A percentile compares a stretch with the other conserved stretches of the same genome.
Conservation (phyloP, 2,797 vertebrate species). For the Uromys caudimaculatus region DNA sequence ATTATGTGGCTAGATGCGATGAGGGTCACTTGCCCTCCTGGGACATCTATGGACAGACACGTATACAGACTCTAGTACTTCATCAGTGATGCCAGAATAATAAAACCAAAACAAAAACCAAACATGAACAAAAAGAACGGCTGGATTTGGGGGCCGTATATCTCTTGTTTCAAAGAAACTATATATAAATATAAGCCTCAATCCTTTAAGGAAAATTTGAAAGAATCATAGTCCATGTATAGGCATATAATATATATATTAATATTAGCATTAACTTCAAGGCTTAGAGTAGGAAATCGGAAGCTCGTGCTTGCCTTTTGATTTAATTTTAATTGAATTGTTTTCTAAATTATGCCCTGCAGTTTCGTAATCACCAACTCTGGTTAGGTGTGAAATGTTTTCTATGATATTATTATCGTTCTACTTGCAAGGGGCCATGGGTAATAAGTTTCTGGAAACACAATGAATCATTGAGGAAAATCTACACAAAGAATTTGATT, state of each 20-base stretch:
- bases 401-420: neutral
- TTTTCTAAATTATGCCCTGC: neutral
- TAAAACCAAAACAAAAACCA: neutral
- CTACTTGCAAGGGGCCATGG: neutral
- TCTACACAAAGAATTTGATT: neutral
- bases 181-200: neutral
- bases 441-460: neutral
- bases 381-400: neutral
- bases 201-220: neutral
- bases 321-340: neutral
- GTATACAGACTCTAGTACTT: neutral
- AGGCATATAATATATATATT: neutral
- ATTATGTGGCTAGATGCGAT: neutral
- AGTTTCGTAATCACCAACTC: neutral
- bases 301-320: neutral
- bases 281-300: neutral
- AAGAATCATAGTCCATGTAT: neutral
- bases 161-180: neutral
- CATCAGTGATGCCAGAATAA: no score
- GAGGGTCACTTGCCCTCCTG: neutral
- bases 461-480: neutral
- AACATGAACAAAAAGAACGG: neutral
- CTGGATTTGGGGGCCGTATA: neutral
- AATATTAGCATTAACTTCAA: neutral
- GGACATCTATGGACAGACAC: neutral